These are phyloP conservation scores for Teleiodes luculella DNA, from an alignment of 2,888 invertebrate genomes.

Conservation along the genomic window DNA sequence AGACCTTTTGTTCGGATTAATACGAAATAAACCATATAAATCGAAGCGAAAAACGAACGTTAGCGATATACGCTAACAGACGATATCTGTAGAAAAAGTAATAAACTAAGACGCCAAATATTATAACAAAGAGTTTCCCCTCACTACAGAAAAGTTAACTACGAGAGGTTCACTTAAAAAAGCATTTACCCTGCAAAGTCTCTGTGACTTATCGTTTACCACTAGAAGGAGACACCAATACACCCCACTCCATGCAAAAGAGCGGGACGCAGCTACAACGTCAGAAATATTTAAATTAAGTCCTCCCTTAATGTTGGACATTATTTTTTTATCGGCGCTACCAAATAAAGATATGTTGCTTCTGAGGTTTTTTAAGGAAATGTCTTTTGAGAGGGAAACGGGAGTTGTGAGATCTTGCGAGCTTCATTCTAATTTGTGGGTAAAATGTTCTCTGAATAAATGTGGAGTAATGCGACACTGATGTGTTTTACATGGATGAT, in stretches of 20 bases:
- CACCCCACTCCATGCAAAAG: conserved; percentile 13
- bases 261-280: conserved; percentile 38
- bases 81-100: no score
- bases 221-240: conserved; percentile 38
- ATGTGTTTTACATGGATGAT: background rate
- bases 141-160: conserved; percentile 5
- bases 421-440: background rate
- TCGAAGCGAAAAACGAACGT: no score
- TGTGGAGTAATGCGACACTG: background rate
- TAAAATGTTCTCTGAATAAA: background rate
- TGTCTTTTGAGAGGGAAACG: conserved; percentile 36
- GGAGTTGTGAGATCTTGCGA: conserved; percentile 28
- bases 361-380: conserved; percentile 34
- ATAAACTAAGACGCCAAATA: no score
- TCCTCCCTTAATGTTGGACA: conserved; percentile 69
- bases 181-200: conserved; percentile 56
- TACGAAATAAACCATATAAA: no score
- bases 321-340: conserved; percentile 74
- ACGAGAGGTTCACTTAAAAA: conserved; percentile 65
- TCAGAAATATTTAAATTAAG: conserved; percentile 75
- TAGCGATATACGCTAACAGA: no score
- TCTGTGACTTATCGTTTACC: conserved; percentile 58
- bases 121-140: background rate
- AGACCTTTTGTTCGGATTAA: no score
- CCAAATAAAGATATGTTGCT: conserved; percentile 68